A percentile compares a stretch with the other conserved stretches of the same genome.
Conservation (phyloP, 2,797 vertebrate species). For the Leptoclinus maculatus region DNA sequence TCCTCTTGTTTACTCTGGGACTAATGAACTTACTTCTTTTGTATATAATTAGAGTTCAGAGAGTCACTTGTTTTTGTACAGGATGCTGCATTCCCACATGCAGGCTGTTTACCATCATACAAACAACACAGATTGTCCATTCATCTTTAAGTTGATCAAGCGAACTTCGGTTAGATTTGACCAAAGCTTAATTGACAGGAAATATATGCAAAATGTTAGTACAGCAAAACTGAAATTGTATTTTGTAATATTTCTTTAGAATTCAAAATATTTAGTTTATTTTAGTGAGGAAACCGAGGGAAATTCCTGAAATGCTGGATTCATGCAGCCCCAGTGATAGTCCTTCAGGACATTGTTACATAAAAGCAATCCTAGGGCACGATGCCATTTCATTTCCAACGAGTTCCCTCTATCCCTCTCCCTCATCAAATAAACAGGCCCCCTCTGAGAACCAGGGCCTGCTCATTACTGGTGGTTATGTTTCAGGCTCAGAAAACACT, state of each 20-base stretch:
- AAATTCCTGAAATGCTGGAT: slow-evolving; percentile 14
- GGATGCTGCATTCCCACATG: slow-evolving; percentile 1
- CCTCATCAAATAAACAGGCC: slow-evolving; percentile 41
- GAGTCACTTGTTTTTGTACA: slow-evolving; percentile 37
- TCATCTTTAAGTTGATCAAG: background rate
- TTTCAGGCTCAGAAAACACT: slow-evolving; percentile 50
- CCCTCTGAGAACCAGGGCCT: slow-evolving; percentile 12
- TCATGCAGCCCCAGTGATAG: background rate
- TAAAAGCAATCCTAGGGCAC: slow-evolving; percentile 42
- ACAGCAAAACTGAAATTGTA: background rate
- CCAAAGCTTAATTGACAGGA: background rate
- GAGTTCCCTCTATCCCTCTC: slow-evolving; percentile 6
- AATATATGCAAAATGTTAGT: too few relatives aligned
- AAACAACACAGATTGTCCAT: slow-evolving; percentile 6
- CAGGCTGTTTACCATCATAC: background rate
- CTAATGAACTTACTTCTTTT: slow-evolving; percentile 50
- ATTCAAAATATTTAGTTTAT: background rate
- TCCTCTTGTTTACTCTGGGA: slow-evolving; percentile 44
- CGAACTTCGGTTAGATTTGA: background rate
- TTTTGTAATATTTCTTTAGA: background rate
- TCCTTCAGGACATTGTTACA: slow-evolving; percentile 45
- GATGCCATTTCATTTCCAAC: slow-evolving; percentile 50
- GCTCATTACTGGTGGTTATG: slow-evolving; percentile 45
- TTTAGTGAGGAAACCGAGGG: background rate
- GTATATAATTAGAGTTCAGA: slow-evolving; percentile 47